phyloP scores from a whole-genome alignment of 2,113 vertebrate genomes.

The Ictidomys tridecemlineatus region DNA sequence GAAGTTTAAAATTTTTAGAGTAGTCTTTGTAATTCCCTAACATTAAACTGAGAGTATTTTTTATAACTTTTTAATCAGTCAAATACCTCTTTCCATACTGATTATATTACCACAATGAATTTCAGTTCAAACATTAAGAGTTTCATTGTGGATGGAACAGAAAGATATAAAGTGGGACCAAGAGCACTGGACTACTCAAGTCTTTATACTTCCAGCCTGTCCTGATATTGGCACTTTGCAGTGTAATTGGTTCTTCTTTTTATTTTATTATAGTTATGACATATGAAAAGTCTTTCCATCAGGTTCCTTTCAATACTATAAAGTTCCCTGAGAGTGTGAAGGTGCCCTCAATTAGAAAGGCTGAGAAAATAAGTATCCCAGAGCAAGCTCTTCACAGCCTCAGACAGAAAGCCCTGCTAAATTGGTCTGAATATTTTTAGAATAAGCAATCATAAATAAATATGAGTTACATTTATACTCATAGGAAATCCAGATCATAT shows the following conservation, averaged over 20 bases:
- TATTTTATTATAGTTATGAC: background rate
- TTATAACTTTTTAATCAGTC: background rate
- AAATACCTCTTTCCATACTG: background rate
- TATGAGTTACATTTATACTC: constrained; percentile 58
- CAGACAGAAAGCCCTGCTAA: constrained; percentile 30
- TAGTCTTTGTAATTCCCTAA: background rate
- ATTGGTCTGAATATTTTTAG: constrained; percentile 68
- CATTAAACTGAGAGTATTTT: background rate
- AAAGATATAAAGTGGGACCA: background rate
- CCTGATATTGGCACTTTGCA: background rate
- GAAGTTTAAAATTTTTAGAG: background rate
- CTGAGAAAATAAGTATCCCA: background rate
- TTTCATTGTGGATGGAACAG: background rate
- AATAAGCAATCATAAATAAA: constrained; percentile 75
- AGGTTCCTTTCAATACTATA: background rate
- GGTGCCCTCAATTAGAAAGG: constrained; percentile 24
- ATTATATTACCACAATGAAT: background rate
- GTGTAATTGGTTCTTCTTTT: background rate
- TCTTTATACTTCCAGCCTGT: background rate
- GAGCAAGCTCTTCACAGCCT: background rate
- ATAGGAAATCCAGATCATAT: constrained; percentile 50
- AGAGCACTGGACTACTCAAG: too few species aligned
- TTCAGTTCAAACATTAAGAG: background rate
- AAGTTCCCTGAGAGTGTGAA: background rate
- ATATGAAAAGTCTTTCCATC: background rate